These are phyloP conservation scores for Crypturellus undulatus DNA, from an alignment of 2,113 vertebrate species.

Conservation along the genomic window DNA sequence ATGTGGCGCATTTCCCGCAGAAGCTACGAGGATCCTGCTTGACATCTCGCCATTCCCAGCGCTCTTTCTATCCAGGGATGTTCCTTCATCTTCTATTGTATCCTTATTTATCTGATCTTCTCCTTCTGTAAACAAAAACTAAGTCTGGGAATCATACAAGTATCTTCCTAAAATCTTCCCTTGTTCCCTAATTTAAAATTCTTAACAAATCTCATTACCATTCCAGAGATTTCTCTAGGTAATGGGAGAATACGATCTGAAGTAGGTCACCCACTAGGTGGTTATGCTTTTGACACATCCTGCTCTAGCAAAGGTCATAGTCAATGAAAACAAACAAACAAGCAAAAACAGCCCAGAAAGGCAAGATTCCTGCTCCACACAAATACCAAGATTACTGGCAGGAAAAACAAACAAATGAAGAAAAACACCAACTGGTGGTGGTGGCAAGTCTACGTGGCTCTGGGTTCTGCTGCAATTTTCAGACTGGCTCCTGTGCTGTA, in stretches of 20 bases:
- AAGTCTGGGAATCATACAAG: not conserved
- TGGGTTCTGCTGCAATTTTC: not conserved
- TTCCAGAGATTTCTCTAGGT: not conserved
- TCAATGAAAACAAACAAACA: not conserved
- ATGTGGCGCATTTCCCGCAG: not conserved
- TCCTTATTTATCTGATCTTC: not conserved
- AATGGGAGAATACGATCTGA: not conserved
- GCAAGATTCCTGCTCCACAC: fast-evolving
- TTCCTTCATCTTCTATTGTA: not conserved
- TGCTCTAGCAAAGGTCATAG: not conserved
- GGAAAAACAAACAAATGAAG: not conserved
- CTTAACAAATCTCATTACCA: not conserved
- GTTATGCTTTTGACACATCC: not conserved
- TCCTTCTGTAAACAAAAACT: not conserved
- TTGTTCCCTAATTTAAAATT: not conserved
- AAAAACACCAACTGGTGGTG: too few relatives aligned
- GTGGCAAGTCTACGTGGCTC: not conserved
- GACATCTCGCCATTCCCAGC: not conserved
- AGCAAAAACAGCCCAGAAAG: not conserved
- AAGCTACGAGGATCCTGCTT: not conserved
- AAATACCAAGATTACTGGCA: not conserved
- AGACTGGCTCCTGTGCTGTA: not conserved
- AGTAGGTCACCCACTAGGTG: not conserved
- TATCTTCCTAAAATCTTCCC: not conserved
- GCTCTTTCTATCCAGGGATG: not conserved